These are phyloP conservation scores for Agrochola lychnidis DNA, from an alignment of 2,888 invertebrate genomes.

Conservation along the genomic window DNA sequence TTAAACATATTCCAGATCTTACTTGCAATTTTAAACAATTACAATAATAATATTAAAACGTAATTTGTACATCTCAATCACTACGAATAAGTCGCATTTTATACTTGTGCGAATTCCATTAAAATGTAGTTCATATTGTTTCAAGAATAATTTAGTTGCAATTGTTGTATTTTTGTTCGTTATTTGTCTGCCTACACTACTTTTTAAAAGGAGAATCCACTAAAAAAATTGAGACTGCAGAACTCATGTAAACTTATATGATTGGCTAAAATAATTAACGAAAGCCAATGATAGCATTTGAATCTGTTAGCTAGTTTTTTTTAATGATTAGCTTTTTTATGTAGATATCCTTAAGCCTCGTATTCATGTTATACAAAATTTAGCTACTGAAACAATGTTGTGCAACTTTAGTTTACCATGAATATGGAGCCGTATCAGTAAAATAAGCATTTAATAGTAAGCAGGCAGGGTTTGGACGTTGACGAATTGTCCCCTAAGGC, in stretches of 20 bases:
- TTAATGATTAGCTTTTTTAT: not conserved
- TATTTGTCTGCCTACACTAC: not conserved
- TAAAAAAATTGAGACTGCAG: not conserved
- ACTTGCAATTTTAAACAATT: constrained; percentile 20
- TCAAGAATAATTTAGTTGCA: constrained; percentile 19
- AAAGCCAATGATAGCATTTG: not conserved
- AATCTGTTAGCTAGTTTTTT: not conserved
- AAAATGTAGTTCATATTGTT: constrained; percentile 6
- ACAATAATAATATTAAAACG: constrained; percentile 18
- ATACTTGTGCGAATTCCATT: constrained; percentile 37
- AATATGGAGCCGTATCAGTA: too few relatives aligned
- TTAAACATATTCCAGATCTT: constrained; percentile 13
- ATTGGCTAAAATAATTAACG: not conserved
- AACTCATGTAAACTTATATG: not conserved
- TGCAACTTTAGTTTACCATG: not conserved
- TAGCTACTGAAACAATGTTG: not conserved
- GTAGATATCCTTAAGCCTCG: not conserved
- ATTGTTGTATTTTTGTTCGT: not conserved
- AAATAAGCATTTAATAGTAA: not conserved
- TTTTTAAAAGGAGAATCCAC: not conserved
- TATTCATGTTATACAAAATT: not conserved
- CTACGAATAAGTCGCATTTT: constrained; percentile 14
- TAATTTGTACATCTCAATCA: constrained; percentile 45
- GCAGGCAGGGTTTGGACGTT: not conserved
- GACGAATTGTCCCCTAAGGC: not conserved